Percentiles rank a stretch among this genome's conserved stretches.
phyloP scores from a whole-genome alignment of 2,888 invertebrate genomes.

The Griposia aprilina region DNA sequence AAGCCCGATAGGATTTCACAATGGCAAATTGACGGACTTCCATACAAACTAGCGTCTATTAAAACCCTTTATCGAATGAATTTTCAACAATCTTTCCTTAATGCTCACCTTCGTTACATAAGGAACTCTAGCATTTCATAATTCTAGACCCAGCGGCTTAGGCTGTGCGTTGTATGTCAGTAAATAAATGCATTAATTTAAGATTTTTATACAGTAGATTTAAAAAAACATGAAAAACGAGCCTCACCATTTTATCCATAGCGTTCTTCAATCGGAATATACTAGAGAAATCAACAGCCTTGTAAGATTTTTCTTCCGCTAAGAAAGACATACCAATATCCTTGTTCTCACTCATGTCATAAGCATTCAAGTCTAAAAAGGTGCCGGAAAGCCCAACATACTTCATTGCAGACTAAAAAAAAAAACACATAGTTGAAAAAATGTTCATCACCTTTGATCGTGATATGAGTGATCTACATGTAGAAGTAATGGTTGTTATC shows the following conservation, averaged over 20 bases:
- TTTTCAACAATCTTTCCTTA: no score
- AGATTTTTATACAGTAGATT: not conserved
- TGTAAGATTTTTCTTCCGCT: slow-evolving; percentile 59
- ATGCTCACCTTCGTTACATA: no score
- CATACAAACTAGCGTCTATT: no score
- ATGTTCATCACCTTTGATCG: no score
- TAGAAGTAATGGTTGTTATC: not conserved
- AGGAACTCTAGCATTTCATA: not conserved
- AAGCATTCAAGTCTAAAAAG: slow-evolving; percentile 70
- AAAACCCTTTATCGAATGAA: no score
- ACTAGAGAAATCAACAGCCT: slow-evolving; percentile 62
- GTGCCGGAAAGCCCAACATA: slow-evolving; percentile 46
- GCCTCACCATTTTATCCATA: slow-evolving; percentile 70
- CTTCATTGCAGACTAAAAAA: slow-evolving; percentile 71
- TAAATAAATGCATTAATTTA: not conserved
- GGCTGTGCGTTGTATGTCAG: not conserved
- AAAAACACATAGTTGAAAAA: not conserved
- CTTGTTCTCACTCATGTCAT: slow-evolving; percentile 69
- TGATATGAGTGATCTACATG: not conserved
- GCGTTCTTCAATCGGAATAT: slow-evolving; percentile 71
- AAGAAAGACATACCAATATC: slow-evolving; percentile 71
- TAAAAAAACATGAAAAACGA: not conserved
- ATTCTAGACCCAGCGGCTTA: not conserved
- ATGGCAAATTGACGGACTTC: not conserved
- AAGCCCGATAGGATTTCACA: not conserved